phyloP scores from a whole-genome alignment of 2,797 vertebrate genomes.

The Chelon labrosus region DNA sequence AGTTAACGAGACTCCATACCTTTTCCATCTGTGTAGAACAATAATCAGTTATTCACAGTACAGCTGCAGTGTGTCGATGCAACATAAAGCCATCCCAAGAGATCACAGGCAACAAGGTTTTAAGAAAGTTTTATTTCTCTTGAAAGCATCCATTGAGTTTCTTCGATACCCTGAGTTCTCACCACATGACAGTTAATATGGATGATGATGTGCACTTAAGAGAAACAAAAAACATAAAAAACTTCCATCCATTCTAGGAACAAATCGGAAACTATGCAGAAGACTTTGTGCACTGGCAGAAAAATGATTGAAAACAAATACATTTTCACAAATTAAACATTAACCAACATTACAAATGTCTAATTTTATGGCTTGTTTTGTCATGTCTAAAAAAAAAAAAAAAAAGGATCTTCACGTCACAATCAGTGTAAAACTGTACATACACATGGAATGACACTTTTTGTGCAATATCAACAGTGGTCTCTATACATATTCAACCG shows the following conservation, averaged over 20 bases:
- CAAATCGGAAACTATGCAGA: constrained; percentile 9
- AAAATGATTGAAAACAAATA: constrained; percentile 13
- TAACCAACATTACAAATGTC: constrained; percentile 28
- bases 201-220: constrained; percentile 65
- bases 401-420: constrained; percentile 35
- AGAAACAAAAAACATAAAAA: constrained; percentile 27
- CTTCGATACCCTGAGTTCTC: constrained; percentile 81
- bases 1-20: constrained; percentile 1
- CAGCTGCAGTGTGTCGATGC: constrained; percentile 34
- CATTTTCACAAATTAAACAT: constrained; percentile 13
- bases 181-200: constrained; percentile 49
- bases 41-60: constrained; percentile 43
- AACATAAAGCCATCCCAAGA: constrained; percentile 50
- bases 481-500: constrained; percentile 26
- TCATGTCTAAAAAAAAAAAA: constrained; percentile 35
- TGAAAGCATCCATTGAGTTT: constrained; percentile 61
- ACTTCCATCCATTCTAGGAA: constrained; percentile 11
- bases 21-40: constrained; percentile 24
- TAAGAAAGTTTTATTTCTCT: constrained; percentile 52
- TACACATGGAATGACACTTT: constrained; percentile 70
- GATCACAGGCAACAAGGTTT: constrained; percentile 51
- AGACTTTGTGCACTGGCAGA: constrained; percentile 11
- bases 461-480: constrained; percentile 65
- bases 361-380: constrained; percentile 75
- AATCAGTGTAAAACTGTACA: constrained; percentile 57